Conservation (phyloP, 2,113 vertebrate genomes). For the Dasyornis broadbenti region DNA sequence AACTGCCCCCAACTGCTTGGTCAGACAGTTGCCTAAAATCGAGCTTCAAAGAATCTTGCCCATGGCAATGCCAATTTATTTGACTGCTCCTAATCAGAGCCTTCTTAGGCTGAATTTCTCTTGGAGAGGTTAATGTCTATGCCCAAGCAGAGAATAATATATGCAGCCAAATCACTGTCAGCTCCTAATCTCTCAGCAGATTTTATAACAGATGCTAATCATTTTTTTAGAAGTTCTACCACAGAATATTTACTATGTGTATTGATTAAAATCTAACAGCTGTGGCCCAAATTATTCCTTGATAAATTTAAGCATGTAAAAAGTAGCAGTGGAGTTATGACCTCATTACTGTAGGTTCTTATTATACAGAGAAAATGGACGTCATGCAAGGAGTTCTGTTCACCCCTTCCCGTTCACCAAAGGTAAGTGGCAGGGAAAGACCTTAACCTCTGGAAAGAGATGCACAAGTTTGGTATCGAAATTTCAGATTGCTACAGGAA, state of each 20-base stretch:
- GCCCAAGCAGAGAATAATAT: not conserved
- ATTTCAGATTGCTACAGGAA: not conserved
- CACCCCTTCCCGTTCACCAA: not conserved
- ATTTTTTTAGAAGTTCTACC: not conserved
- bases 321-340: not conserved
- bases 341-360: not conserved
- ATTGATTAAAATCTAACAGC: slow-evolving; percentile 48
- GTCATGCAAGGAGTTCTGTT: not conserved
- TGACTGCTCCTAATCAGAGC: not conserved
- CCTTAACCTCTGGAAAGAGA: not conserved
- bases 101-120: not conserved
- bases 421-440: not conserved
- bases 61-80: not conserved
- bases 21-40: not conserved
- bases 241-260: slow-evolving; percentile 13
- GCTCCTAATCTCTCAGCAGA: not conserved
- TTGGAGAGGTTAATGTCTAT: not conserved
- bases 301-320: not conserved
- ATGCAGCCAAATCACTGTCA: not conserved
- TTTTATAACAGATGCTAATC: slow-evolving; percentile 12
- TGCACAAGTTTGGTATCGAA: not conserved
- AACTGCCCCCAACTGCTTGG: not conserved
- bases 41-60: not conserved
- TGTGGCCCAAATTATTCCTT: not conserved
- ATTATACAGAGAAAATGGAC: not conserved